Conservation (phyloP, 2,797 vertebrate species). For the Channa striata region DNA sequence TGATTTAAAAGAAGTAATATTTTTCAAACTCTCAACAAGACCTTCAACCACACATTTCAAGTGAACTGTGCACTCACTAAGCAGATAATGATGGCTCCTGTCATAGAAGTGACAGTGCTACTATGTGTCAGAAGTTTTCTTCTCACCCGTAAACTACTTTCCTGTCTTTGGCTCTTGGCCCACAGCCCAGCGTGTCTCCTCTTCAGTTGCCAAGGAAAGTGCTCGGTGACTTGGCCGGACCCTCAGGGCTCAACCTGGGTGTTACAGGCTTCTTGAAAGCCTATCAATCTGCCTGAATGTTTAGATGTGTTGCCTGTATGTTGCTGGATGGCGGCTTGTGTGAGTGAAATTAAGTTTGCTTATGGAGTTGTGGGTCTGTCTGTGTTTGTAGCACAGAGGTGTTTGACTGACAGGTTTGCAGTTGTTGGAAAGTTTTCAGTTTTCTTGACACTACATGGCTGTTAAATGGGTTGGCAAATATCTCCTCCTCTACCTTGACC, state of each 20-base stretch:
- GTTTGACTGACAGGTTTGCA: constrained; percentile 56
- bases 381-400: constrained; percentile 7
- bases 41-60: constrained; percentile 34
- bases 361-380: constrained; percentile 29
- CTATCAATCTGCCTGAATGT: constrained; percentile 66
- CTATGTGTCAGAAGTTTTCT: constrained; percentile 65
- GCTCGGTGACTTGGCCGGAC: constrained; percentile 71
- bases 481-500: constrained; percentile 10
- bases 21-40: constrained; percentile 12
- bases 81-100: constrained; percentile 49
- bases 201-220: constrained; percentile 63
- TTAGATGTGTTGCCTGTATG: constrained; percentile 43
- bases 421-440: constrained; percentile 40
- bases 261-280: constrained; percentile 67
- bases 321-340: constrained; percentile 37
- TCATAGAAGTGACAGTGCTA: constrained; percentile 47
- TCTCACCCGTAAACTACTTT: constrained; percentile 37
- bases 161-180: constrained; percentile 52
- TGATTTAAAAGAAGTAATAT: background rate
- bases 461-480: constrained; percentile 50
- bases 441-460: constrained; percentile 26
- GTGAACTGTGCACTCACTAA: constrained; percentile 44
- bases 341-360: constrained; percentile 45
- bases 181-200: constrained; percentile 50
- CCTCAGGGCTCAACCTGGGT: constrained; percentile 65